A percentile compares a stretch with the other conserved stretches of the same genome.
phyloP scores from a whole-genome alignment of 2,113 vertebrate genomes.

The Puffinus mauretanicus region DNA sequence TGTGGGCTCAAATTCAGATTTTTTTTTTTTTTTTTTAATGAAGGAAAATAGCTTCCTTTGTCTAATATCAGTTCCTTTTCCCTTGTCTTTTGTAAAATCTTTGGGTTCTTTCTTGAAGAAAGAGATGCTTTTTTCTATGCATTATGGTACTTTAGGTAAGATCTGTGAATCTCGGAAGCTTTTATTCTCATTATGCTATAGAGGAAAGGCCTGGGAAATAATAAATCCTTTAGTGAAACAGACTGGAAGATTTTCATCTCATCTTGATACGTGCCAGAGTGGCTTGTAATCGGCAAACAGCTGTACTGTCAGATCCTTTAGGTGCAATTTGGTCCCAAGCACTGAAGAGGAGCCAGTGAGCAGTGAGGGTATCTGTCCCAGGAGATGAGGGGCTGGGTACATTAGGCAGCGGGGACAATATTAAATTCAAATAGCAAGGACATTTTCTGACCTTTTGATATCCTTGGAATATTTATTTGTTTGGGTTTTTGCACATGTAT shows the following conservation, averaged over 20 bases:
- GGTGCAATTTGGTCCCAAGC: slow-evolving; percentile 55
- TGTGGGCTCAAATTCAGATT: background rate
- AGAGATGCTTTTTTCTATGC: slow-evolving; percentile 45
- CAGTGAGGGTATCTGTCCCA: background rate
- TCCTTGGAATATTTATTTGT: background rate
- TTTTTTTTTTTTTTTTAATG: background rate
- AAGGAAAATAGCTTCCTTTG: slow-evolving; percentile 46
- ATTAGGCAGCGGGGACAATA: background rate
- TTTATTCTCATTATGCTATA: slow-evolving; percentile 71
- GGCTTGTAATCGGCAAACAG: slow-evolving; percentile 61
- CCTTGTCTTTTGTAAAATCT: slow-evolving; percentile 31
- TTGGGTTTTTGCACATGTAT: background rate
- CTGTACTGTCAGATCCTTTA: slow-evolving; percentile 34
- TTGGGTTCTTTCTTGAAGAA: slow-evolving; percentile 25
- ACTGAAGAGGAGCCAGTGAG: slow-evolving; percentile 47
- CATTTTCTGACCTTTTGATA: background rate
- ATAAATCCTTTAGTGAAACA: slow-evolving; percentile 49
- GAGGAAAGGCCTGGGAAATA: slow-evolving; percentile 58
- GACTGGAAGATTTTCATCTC: slow-evolving; percentile 63
- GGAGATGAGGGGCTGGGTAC: background rate
- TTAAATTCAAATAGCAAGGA: background rate
- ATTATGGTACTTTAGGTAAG: slow-evolving; percentile 52
- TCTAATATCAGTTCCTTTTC: slow-evolving; percentile 34
- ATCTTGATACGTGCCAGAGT: slow-evolving; percentile 64
- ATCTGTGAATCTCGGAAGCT: slow-evolving; percentile 57